Percentiles rank a stretch among this genome's conserved stretches.
Evolutionary conservation across 2,797 vertebrate genomes (phyloP).

Genomic region (Sebastes cheni): DNA sequence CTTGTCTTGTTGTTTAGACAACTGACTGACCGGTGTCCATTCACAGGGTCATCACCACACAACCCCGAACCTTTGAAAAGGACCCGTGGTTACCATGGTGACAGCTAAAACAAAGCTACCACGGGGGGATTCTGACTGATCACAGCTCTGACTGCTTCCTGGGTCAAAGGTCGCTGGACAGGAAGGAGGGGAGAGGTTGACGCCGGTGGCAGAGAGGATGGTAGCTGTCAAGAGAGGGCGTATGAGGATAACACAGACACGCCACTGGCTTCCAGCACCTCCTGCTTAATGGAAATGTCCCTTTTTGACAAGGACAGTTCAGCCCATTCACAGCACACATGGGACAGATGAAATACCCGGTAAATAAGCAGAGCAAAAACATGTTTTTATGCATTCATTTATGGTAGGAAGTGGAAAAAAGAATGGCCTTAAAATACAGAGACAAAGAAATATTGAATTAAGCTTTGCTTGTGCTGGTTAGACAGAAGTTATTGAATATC

Average conservation of each 20-base stretch:
- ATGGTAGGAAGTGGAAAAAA: background rate
- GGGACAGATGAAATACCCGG: conserved; percentile 38
- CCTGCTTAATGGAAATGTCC: background rate
- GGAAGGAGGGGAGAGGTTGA: conserved; percentile 43
- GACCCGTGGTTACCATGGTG: background rate
- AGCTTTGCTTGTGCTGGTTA: background rate
- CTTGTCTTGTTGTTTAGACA: background rate
- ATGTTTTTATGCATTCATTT: background rate
- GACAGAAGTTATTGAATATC: conserved; percentile 40
- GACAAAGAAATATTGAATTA: too few species aligned
- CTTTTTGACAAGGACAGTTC: background rate
- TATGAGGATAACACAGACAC: conserved; percentile 19
- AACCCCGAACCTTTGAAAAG: background rate
- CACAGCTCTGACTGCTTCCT: conserved; percentile 48
- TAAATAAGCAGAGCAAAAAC: background rate
- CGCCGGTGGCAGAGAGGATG: conserved; percentile 26
- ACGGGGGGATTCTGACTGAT: background rate
- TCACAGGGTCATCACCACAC: background rate
- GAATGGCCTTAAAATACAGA: background rate
- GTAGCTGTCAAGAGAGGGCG: conserved; percentile 25
- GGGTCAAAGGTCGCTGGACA: conserved; percentile 58
- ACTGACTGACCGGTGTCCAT: conserved; percentile 7
- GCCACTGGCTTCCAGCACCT: background rate
- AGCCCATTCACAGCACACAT: conserved; percentile 5
- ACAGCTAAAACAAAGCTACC: conserved; percentile 19